phyloP scores from a whole-genome alignment of 2,888 invertebrate genomes.

The Rhorus exstirpatorius region DNA sequence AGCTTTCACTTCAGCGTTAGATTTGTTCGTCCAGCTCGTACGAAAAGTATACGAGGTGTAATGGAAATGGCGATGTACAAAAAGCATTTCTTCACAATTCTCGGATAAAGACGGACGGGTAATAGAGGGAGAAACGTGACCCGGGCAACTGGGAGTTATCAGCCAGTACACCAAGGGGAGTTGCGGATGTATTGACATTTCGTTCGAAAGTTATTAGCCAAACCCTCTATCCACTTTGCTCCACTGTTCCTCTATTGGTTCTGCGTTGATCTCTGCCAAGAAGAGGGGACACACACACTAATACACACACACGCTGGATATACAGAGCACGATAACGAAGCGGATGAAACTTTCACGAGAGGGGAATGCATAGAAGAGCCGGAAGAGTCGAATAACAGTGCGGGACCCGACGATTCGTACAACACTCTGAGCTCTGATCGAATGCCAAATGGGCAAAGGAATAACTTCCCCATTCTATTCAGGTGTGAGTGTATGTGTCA shows the following conservation, averaged over 20 bases:
- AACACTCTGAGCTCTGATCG: slow-evolving; percentile 49
- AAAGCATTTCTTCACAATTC: slow-evolving; percentile 5
- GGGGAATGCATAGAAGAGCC: background rate
- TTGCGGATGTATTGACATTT: slow-evolving; percentile 63
- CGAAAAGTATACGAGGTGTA: background rate
- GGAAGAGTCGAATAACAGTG: slow-evolving; percentile 54
- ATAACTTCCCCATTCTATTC: slow-evolving; percentile 25
- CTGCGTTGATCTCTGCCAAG: slow-evolving; percentile 27
- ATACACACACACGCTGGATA: background rate
- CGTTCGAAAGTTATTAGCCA: slow-evolving; percentile 66
- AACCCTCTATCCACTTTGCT: slow-evolving; percentile 61
- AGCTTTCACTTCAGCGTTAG: slow-evolving; percentile 8
- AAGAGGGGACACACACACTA: slow-evolving; percentile 9
- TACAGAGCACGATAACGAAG: slow-evolving; percentile 55
- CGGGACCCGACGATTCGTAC: slow-evolving; percentile 30
- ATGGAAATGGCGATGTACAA: slow-evolving; percentile 3
- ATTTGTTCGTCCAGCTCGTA: slow-evolving; percentile 1
- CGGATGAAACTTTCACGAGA: slow-evolving; percentile 52
- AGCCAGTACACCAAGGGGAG: slow-evolving; percentile 25
- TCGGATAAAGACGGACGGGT: slow-evolving; percentile 27
- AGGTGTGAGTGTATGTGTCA: background rate
- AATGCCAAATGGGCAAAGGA: slow-evolving; percentile 56
- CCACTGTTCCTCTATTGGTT: slow-evolving; percentile 57
- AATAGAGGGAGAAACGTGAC: slow-evolving; percentile 39
- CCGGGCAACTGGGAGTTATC: slow-evolving; percentile 28